Evolutionary conservation across 2,888 invertebrate species (phyloP).

Genomic region (Liopterus haemorrhoidalis): DNA sequence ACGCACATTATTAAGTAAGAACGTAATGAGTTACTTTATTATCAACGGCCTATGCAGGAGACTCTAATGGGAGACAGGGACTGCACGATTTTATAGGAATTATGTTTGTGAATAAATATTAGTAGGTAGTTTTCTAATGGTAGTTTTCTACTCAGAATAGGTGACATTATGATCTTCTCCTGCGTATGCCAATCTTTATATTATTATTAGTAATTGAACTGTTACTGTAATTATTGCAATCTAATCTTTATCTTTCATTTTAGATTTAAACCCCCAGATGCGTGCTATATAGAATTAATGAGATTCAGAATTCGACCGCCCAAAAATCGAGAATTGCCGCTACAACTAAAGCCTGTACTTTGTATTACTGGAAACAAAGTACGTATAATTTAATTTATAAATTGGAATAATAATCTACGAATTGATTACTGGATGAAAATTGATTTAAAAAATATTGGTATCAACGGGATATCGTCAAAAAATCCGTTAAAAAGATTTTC

Average conservation of each 20-base stretch:
- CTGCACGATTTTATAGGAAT: too few relatives aligned
- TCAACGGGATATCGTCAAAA: too few relatives aligned
- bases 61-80: too few relatives aligned
- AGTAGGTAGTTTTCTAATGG: neutral
- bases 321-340: conserved; percentile 91
- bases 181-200: neutral
- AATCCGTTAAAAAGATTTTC: too few relatives aligned
- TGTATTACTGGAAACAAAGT: conserved; percentile 81
- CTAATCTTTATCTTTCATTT: conserved; percentile 25
- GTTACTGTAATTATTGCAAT: neutral
- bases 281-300: conserved; percentile 94
- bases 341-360: conserved; percentile 88
- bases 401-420: too few relatives aligned
- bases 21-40: conserved; percentile 13
- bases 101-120: conserved; percentile 4
- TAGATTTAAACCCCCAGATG: conserved; percentile 94
- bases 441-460: too few relatives aligned
- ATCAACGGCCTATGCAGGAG: too few relatives aligned
- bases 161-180: too few relatives aligned
- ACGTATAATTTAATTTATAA: conserved; percentile 23
- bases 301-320: conserved; percentile 93
- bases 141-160: neutral
- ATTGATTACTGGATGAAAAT: too few relatives aligned
- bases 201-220: conserved; percentile 4
- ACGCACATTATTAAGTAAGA: conserved; percentile 77